Evolutionary conservation across 2,797 vertebrate species (phyloP).

Genomic region (Spondyliosoma cantharus): DNA sequence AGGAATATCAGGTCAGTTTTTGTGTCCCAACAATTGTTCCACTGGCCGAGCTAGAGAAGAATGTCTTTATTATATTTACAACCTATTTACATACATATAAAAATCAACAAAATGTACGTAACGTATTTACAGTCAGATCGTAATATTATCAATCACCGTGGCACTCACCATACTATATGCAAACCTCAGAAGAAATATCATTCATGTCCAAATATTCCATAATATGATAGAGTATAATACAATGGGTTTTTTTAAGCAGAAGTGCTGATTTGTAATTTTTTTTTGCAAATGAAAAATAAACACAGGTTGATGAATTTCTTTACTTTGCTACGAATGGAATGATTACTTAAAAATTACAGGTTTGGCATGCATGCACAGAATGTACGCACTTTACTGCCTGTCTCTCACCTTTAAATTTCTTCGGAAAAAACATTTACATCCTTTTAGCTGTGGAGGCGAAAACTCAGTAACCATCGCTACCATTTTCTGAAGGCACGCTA

Average conservation of each 20-base stretch:
- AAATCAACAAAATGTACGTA: conserved; percentile 22
- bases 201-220: background rate
- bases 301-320: background rate
- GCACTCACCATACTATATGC: background rate
- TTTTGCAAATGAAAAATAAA: background rate
- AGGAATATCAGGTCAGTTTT: background rate
- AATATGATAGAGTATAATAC: conserved; percentile 8
- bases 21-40: background rate
- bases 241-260: background rate
- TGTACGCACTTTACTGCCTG: background rate
- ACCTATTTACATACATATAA: conserved; percentile 42
- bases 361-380: conserved; percentile 27
- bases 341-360: background rate
- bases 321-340: background rate
- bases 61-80: conserved; percentile 60
- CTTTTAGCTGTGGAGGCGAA: background rate
- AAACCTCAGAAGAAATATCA: background rate
- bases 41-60: conserved; percentile 14
- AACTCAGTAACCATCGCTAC: background rate
- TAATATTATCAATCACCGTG: background rate
- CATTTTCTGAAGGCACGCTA: background rate
- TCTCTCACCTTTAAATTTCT: background rate
- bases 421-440: background rate
- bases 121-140: conserved; percentile 34
- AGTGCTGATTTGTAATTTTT: background rate